Conservation (phyloP, 2,888 invertebrate species). For the Trissonchulus latispiculum region DNA sequence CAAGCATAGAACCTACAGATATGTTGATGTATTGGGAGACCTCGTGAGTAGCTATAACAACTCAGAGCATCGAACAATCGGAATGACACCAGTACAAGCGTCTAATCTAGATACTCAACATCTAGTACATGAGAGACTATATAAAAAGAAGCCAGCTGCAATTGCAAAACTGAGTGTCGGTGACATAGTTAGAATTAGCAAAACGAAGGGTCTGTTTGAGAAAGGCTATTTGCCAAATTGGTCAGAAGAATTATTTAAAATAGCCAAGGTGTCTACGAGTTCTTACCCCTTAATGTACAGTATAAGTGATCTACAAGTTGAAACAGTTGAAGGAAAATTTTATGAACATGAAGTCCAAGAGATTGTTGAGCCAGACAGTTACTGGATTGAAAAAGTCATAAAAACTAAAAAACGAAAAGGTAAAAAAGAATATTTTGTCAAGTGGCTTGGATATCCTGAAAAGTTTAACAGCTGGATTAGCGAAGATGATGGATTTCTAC, state of each 20-base stretch:
- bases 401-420: not conserved
- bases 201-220: not conserved
- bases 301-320: conserved; percentile 6
- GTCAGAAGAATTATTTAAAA: too few species aligned
- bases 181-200: conserved; percentile 14
- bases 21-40: too few species aligned
- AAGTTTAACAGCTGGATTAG: conserved; percentile 1
- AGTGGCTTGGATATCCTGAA: not conserved
- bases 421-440: not conserved
- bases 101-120: too few species aligned
- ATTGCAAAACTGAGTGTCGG: too few species aligned
- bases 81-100: too few species aligned
- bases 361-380: not conserved
- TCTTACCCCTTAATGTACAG: not conserved
- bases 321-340: conserved; percentile 10
- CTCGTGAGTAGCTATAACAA: too few species aligned
- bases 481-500: conserved; percentile 15
- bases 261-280: not conserved
- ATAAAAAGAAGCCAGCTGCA: not conserved
- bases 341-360: conserved; percentile 6
- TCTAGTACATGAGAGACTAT: too few species aligned
- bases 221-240: too few species aligned
- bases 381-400: not conserved
- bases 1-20: too few species aligned
- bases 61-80: too few species aligned